Evolutionary conservation across 1,140 invertebrate genomes (phyloP).

Genomic region (Hydropsyche tenuis): DNA sequence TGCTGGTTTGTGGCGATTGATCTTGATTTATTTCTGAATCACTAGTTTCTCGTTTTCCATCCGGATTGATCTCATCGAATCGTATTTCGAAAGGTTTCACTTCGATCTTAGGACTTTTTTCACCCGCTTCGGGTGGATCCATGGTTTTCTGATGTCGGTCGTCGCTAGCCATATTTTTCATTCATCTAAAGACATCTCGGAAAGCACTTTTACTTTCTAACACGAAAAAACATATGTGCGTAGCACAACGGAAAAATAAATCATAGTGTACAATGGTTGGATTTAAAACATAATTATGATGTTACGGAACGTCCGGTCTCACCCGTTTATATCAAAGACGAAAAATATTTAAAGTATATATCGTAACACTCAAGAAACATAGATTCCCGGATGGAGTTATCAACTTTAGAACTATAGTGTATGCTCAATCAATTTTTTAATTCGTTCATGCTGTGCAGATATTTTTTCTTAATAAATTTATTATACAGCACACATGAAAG

Average conservation of each 20-base stretch:
- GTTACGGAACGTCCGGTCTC: slow-evolving; percentile 25
- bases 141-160: slow-evolving; percentile 4
- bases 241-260: slow-evolving; percentile 21
- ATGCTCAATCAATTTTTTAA: slow-evolving; percentile 19
- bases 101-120: background rate
- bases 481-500: background rate
- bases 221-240: background rate
- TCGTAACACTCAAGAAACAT: background rate
- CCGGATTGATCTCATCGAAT: slow-evolving; percentile 18
- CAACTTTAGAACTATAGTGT: background rate
- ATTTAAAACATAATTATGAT: slow-evolving; percentile 16
- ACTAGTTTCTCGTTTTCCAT: background rate
- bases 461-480: slow-evolving; percentile 1
- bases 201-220: background rate
- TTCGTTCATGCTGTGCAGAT: slow-evolving; percentile 2
- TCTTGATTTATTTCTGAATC: background rate
- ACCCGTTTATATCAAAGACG: background rate
- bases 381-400: slow-evolving; percentile 17
- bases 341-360: slow-evolving; percentile 6
- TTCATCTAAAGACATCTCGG: slow-evolving; percentile 30
- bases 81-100: slow-evolving; percentile 9
- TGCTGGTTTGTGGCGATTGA: background rate
- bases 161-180: slow-evolving; percentile 30
- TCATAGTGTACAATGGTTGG: slow-evolving; percentile 2
- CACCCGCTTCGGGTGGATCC: background rate